Base-by-base conservation (phyloP, 2,797 vertebrate genomes). In the Bryconaethiops microstoma region DNA sequence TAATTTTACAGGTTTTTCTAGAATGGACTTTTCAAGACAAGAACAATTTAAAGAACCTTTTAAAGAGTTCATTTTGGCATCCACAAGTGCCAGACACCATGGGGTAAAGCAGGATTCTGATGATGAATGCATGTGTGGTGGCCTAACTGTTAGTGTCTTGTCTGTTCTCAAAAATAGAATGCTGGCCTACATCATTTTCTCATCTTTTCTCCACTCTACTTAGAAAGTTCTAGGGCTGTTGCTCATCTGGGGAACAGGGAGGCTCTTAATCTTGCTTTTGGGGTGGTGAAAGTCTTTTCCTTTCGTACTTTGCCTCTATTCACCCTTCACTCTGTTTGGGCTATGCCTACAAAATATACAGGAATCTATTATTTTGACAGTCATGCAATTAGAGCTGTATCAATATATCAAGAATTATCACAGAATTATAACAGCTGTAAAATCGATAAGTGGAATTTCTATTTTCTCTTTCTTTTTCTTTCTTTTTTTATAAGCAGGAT, bases 121-220 rank as follows among this genome's bases (percentile, higher is more conserved):
- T 73, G 68, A 71, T 48, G 45, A 71, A 73, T 57, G 50, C 52
- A 13, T 6, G 25, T 14, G 29, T 55, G 29, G 52, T 57, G 70
- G 35, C 50, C 25, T 5, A 50, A 50, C 29, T 16, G 54, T 5
- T 50, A 48, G 42, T 6, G 67, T 5, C 40, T 48, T 10, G 50
- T 29, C 70, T 73, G 50, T 5, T 73, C 25, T 73, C 19, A 35
- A 55, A 55, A 73, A 73, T 57, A 55, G 70, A 73, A 50, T 2
- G 2, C 52, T 57, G 70, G 23, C 70, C 48, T 71, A 54, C 12
- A 52, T 71, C 69, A 9, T 25, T 35, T 9, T 12, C 52, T 73
- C 19, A 64, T 78, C 25, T 67, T 45, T 17, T 54, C 21, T 48
- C 69, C 50, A 62, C 45, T 63, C 65, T 63, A 12, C 55, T 50